Conservation (phyloP, 1,140 invertebrate species). For the Drosophila cardini region DNA sequence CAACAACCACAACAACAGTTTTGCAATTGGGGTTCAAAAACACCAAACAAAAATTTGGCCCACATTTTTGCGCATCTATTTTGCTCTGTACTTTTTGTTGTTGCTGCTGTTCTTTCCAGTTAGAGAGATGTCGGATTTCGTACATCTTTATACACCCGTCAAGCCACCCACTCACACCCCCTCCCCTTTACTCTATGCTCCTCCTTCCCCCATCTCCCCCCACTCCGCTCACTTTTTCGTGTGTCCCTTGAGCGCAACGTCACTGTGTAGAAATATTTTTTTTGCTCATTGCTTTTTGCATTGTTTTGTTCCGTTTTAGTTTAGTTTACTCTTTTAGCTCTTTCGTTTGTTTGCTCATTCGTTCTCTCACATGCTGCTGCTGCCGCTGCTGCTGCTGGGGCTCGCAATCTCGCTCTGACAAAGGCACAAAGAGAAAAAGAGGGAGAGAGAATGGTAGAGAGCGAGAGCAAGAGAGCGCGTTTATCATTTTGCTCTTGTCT, state of each 20-base stretch:
- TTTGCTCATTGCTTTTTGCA: conserved; percentile 26
- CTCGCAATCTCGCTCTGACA: not conserved
- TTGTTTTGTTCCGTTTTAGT: conserved; percentile 39
- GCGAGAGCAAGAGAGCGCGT: not conserved
- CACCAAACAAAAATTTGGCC: conserved; percentile 56
- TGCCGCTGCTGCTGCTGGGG: no score
- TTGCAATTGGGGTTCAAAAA: conserved; percentile 37
- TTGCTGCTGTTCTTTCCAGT: conserved; percentile 40
- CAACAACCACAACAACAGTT: conserved; percentile 28
- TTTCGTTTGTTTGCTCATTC: not conserved
- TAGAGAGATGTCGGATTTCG: conserved; percentile 31
- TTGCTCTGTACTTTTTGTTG: conserved; percentile 21
- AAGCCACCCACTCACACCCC: not conserved
- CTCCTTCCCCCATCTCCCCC: not conserved
- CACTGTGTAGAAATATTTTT: conserved; percentile 35
- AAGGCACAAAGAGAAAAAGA: not conserved
- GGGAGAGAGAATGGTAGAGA: not conserved
- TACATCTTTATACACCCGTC: not conserved
- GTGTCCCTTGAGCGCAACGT: conserved; percentile 24
- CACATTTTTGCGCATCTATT: conserved; percentile 56
- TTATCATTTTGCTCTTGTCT: not conserved
- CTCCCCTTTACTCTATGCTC: no score
- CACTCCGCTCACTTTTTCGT: conserved; percentile 3
- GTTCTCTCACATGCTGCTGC: conserved; percentile 3
- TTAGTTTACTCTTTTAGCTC: conserved; percentile 12